Percentiles rank a stretch among this genome's conserved stretches.
phyloP scores from a whole-genome alignment of 2,797 vertebrate species.

The Microctenopoma lineatum region DNA sequence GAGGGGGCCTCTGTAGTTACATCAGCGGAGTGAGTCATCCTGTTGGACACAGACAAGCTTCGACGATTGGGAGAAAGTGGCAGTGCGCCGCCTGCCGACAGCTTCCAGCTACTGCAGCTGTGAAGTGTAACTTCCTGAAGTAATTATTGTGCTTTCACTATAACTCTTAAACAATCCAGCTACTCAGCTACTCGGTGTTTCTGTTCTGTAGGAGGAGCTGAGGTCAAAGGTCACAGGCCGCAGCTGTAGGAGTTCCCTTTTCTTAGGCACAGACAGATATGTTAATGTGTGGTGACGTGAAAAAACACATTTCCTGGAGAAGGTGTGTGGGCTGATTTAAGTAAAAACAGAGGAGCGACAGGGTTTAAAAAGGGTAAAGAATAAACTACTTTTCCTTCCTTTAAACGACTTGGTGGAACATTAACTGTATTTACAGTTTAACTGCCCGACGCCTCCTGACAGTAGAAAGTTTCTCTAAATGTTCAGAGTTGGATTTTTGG shows the following conservation, averaged over 20 bases:
- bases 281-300: background rate
- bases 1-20: background rate
- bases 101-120: background rate
- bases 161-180: rapidly evolving
- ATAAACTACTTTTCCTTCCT: no score
- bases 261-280: background rate
- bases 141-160: background rate
- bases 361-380: no score
- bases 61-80: background rate
- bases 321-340: background rate
- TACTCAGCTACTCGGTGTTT: no score
- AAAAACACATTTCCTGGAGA: background rate
- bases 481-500: no score
- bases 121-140: background rate
- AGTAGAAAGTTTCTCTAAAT: no score
- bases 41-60: constrained; percentile 18
- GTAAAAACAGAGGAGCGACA: no score
- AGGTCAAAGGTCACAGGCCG: constrained; percentile 9
- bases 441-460: no score
- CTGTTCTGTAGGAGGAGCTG: background rate
- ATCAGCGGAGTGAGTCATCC: constrained; percentile 26
- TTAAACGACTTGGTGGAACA: no score
- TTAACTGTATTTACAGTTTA: no score
- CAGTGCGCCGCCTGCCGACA: constrained; percentile 30
- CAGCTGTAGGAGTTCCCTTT: background rate